Base-by-base conservation (phyloP, 2,888 invertebrate genomes). In the Noctuana brunneofusca region DNA sequence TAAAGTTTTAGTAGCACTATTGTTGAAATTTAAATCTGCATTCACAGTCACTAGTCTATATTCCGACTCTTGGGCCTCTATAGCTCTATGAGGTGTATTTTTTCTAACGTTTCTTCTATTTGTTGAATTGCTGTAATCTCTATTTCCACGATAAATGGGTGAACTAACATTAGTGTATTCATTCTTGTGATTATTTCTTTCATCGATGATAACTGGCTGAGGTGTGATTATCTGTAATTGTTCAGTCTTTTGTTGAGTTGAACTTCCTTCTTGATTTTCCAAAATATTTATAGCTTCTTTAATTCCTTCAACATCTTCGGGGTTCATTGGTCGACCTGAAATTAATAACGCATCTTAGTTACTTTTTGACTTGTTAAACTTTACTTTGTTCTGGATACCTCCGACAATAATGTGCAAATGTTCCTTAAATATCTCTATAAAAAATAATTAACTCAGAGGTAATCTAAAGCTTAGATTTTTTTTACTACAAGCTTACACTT, bases 271-370 rank as follows among this genome's bases (percentile, higher is more conserved):
- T 70, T 88, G 88, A 66, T 87, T 87, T 73, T 86, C 86, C 58
- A 91, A 71, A 32, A 90, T 88, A 4, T 87, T 75, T 65, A 91
- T 89, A 32, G 91, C 91, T 71, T 89, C 87, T 78, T 89, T 89
- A 2, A 91, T 78, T 14, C 89, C 89, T 22, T 82, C 82, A 11
- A 84, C 81, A 20, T 87, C 86, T 80, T 87, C 89, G 5, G 89
- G 84, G 49, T 84, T 86, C 52, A 79, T 69, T 22, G 81, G 77
- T 35, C 74, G 79, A 68, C 79, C 91, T 91, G 83, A 63, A 68
- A 43, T 32, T 3, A 12, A 14, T 14, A 24, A 50, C 9, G 3
- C 8, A 18, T 5, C 27, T 5, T 27, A n/a, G n/a, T n/a, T n/a
- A n/a, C n/a, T n/a, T n/a, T n/a, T n/a, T n/a, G n/a, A n/a, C n/a